These are phyloP conservation scores for Crax fasciolata DNA, from an alignment of 2,797 vertebrate genomes.

Conservation along the genomic window DNA sequence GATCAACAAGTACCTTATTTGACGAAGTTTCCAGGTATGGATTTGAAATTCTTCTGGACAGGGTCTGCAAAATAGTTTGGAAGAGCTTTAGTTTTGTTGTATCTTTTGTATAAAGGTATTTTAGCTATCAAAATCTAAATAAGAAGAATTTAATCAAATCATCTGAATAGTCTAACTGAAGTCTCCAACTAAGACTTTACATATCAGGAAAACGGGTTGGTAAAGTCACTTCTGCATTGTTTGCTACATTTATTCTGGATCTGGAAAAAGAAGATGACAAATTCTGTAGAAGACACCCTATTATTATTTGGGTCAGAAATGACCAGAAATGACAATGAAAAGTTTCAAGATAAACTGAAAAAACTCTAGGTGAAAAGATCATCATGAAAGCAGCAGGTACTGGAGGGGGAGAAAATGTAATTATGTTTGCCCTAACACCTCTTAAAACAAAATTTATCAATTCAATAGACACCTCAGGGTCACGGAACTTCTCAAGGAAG, in stretches of 20 bases:
- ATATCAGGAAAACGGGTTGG: neutral
- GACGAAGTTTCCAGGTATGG: constrained; percentile 83
- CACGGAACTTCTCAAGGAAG: constrained; percentile 14
- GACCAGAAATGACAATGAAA: neutral
- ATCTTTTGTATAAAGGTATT: neutral
- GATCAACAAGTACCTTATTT: constrained; percentile 80
- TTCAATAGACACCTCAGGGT: neutral
- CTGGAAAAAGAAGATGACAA: neutral
- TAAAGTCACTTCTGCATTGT: neutral
- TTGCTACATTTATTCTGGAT: neutral
- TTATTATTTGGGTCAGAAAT: neutral
- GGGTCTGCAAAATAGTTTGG: constrained; percentile 75
- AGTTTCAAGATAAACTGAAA: neutral
- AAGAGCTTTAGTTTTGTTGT: neutral
- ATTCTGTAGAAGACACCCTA: neutral
- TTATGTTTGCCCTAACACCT: neutral
- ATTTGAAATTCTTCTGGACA: constrained; percentile 86
- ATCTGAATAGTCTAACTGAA: neutral
- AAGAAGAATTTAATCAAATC: neutral
- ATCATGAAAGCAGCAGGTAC: neutral
- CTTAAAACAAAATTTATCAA: neutral
- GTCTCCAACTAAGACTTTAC: neutral
- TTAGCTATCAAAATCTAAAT: neutral
- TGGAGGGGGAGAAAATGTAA: neutral
- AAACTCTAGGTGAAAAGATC: neutral